Evolutionary conservation across 2,888 invertebrate genomes (phyloP).

Genomic region (Resseliella maxima): DNA sequence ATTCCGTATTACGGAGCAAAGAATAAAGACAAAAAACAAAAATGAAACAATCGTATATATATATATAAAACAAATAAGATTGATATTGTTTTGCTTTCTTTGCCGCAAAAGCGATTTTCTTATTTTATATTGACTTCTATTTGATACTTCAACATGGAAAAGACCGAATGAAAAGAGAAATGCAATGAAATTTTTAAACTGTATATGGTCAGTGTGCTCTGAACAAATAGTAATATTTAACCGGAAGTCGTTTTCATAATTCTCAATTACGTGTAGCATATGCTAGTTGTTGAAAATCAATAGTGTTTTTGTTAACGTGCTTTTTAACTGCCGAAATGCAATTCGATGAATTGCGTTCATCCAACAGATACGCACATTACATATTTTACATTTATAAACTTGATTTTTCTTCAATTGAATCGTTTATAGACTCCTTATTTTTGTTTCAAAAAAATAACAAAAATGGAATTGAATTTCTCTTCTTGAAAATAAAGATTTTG

Average conservation of each 20-base stretch:
- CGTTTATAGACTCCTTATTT: too few relatives aligned
- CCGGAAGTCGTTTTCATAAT: slow-evolving; percentile 41
- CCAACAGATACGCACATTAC: not conserved
- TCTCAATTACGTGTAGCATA: not conserved
- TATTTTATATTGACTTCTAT: not conserved
- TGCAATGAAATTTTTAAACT: not conserved
- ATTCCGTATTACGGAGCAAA: not conserved
- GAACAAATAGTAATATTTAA: slow-evolving; percentile 22
- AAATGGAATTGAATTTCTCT: too few relatives aligned
- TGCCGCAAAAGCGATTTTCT: not conserved
- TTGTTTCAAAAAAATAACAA: too few relatives aligned
- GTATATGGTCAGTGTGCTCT: not conserved
- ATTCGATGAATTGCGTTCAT: not conserved
- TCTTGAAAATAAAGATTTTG: too few relatives aligned
- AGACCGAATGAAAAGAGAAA: not conserved
- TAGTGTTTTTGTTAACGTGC: not conserved
- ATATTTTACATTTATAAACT: not conserved
- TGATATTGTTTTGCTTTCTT: slow-evolving; percentile 9
- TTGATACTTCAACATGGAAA: not conserved
- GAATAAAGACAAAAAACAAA: not conserved
- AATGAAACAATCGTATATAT: not conserved
- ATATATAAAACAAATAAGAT: slow-evolving; percentile 27
- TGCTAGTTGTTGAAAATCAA: not conserved
- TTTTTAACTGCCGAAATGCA: not conserved
- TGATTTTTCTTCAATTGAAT: not conserved